Evolutionary conservation across 2,888 invertebrate species (phyloP), one percentile per base, ranked within the genome.

Genomic region (Listrodromus nycthemerus): DNA sequence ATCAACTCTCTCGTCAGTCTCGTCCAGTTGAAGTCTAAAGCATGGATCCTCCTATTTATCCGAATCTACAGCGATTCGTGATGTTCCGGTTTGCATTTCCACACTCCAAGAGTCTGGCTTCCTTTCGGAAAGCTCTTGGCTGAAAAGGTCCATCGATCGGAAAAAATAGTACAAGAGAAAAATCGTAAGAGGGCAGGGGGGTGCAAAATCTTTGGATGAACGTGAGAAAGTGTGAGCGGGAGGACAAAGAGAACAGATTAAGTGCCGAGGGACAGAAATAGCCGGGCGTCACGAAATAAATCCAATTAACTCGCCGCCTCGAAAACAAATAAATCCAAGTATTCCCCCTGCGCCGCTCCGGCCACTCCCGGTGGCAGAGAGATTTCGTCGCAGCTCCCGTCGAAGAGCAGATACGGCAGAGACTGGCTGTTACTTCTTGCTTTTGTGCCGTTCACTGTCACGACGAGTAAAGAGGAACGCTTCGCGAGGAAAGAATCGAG

Each of bases 241-340:
- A 69, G 50, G 69, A 73, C 33, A 67, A 76, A 45, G 30, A 63
- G 75, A 76, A 66, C 67, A 61, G 55, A 78, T 71, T 74, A 76
- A 87, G 85, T 85, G 76, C 80, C 81, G 52, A 84, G 84, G 80
- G 87, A 86, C 80, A 83, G 86, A 87, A 89, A 89, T 87, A 89
- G 86, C 83, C 78, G 73, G 84, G 85, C 86, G 86, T 88, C 88
- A 85, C 82, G 86, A 88, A 88, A 88, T 89, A 88, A 90, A 90
- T 90, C 88, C 90, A 90, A 90, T 90, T 90, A 90, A 89, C 87
- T 88, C 80, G 85, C 85, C 80, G 87, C 80, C 79, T 76, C 86
- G 89, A 89, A 90, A 90, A 90, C 89, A 89, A 89, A 90, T 90
- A 90, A 89, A 90, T 89, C 88, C 89, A 89, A 88, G 87, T 87